phyloP scores from a whole-genome alignment of 1,140 invertebrate species.

The Sycobia sp. region DNA sequence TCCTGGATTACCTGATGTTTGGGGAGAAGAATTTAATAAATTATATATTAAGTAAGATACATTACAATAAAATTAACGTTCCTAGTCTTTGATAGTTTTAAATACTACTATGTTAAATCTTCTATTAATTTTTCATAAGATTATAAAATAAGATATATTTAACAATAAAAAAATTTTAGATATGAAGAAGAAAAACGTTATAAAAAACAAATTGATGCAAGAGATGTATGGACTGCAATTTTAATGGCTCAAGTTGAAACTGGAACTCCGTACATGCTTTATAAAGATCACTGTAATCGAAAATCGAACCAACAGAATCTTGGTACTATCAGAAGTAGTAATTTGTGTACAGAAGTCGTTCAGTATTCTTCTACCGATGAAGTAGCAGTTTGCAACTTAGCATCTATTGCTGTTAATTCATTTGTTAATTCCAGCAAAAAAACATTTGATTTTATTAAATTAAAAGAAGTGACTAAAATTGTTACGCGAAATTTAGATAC shows the following conservation, averaged over 20 bases:
- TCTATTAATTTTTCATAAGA: too few species aligned
- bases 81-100: too few species aligned
- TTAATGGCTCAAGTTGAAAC: slow-evolving; percentile 97
- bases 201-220: slow-evolving; percentile 81
- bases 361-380: slow-evolving; percentile 92
- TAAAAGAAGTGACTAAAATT: slow-evolving; percentile 88
- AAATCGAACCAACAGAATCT: slow-evolving; percentile 99
- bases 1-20: slow-evolving; percentile 88
- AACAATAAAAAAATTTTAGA: slow-evolving; percentile 58
- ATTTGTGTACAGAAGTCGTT: slow-evolving; percentile 97
- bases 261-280: slow-evolving; percentile 97
- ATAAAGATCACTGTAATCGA: slow-evolving; percentile 96
- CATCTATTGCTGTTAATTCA: slow-evolving; percentile 97
- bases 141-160: too few species aligned
- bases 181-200: slow-evolving; percentile 87
- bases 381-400: slow-evolving; percentile 97
- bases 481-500: slow-evolving; percentile 94
- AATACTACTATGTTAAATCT: not conserved
- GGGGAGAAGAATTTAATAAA: slow-evolving; percentile 93
- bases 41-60: slow-evolving; percentile 79
- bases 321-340: slow-evolving; percentile 98
- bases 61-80: too few species aligned
- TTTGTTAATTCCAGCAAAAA: slow-evolving; percentile 80
- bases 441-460: slow-evolving; percentile 87
- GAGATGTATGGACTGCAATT: slow-evolving; percentile 92